phyloP scores from a whole-genome alignment of 2,888 invertebrate species.

The Pasiphila rectangulata region DNA sequence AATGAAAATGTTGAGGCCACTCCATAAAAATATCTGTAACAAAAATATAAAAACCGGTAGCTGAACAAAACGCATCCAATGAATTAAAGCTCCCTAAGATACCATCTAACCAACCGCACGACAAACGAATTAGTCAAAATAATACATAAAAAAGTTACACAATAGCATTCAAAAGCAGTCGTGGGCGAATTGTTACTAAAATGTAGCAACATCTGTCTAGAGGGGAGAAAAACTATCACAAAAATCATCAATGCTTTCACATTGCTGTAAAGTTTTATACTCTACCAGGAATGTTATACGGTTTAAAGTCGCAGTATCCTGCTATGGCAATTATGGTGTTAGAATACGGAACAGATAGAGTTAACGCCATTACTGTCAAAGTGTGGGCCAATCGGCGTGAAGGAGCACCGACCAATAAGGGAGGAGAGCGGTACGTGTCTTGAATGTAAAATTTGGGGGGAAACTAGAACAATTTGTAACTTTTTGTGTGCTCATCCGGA shows the following conservation, averaged over 20 bases:
- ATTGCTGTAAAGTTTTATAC: constrained; percentile 14
- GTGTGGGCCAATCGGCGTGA: constrained; percentile 71
- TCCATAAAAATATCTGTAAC: constrained; percentile 14
- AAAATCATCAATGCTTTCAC: constrained; percentile 15
- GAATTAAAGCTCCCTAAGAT: constrained; percentile 67
- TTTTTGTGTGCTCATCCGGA: constrained; percentile 55
- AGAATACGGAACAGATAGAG: constrained; percentile 38
- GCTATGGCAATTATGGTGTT: constrained; percentile 26
- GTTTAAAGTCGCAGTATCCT: constrained; percentile 27
- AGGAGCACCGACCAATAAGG: constrained; percentile 64
- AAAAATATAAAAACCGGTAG: constrained; percentile 53
- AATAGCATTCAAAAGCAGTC: constrained; percentile 68
- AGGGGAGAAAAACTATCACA: constrained; percentile 48
- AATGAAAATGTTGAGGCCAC: constrained; percentile 13
- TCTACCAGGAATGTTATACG: accelerated
- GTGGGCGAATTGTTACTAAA: constrained; percentile 79
- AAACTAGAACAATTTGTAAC: constrained; percentile 69
- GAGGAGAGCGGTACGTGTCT: constrained; percentile 57
- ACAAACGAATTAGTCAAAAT: constrained; percentile 78
- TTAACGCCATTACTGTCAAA: constrained; percentile 81
- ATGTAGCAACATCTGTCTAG: constrained; percentile 79
- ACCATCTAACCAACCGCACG: constrained; percentile 75
- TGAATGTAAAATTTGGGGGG: constrained; percentile 73
- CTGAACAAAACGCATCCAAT: constrained; percentile 64
- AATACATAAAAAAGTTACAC: constrained; percentile 72